Percentiles rank a stretch among this genome's conserved stretches.
These are phyloP conservation scores for Procambarus clarkii DNA, from an alignment of 1,140 invertebrate genomes.

Conservation along the genomic window DNA sequence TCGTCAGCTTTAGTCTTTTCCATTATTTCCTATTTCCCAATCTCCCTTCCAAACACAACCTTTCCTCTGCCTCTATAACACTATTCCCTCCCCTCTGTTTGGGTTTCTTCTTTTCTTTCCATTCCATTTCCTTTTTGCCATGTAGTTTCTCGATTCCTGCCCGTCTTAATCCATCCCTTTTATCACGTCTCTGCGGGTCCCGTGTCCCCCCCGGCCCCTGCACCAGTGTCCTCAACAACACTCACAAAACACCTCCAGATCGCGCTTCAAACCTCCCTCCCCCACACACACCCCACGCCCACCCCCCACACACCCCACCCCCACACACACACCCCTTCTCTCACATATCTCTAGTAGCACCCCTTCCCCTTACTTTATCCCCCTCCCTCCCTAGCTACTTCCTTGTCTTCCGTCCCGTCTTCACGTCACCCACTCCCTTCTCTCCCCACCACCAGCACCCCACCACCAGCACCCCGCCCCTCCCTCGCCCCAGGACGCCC, in stretches of 20 bases:
- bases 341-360: not conserved
- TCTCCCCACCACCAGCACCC: too few relatives aligned
- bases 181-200: not conserved
- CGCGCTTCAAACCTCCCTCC: too few relatives aligned
- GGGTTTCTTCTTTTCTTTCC: not conserved
- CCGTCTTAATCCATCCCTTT: not conserved
- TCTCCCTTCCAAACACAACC: not conserved
- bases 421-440: not conserved
- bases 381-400: too few relatives aligned
- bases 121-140: not conserved
- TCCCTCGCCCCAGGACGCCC: not conserved
- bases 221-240: not conserved
- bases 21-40: not conserved
- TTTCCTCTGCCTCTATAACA: not conserved
- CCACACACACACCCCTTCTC: too few relatives aligned
- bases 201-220: not conserved
- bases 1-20: too few relatives aligned
- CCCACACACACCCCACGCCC: too few relatives aligned
- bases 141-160: not conserved
- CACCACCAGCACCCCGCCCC: not conserved
- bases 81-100: not conserved
- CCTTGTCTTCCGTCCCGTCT: not conserved
- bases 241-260: not conserved
- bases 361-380: not conserved
- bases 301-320: too few relatives aligned